Conservation (phyloP, 2,113 vertebrate genomes). For the Cyanoderma ruficeps region DNA sequence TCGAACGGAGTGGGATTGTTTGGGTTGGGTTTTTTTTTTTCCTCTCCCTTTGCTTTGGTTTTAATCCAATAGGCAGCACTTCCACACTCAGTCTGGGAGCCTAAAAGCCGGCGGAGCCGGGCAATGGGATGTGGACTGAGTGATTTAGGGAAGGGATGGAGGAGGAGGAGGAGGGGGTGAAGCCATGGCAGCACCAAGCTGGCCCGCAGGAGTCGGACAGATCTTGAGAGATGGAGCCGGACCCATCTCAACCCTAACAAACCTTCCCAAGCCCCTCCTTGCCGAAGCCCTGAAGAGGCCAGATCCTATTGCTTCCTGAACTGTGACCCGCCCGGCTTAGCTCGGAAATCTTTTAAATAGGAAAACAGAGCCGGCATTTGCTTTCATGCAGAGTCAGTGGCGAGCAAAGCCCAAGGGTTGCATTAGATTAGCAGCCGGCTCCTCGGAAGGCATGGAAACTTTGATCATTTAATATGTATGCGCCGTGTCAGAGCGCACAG, state of each 20-base stretch:
- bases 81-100: background rate
- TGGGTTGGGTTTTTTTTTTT: background rate
- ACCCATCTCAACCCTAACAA: background rate
- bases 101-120: background rate
- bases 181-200: background rate
- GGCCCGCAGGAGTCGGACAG: background rate
- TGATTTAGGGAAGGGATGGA: background rate
- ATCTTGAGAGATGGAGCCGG: background rate
- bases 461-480: background rate
- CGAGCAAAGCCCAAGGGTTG: conserved; percentile 46
- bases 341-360: conserved; percentile 25
- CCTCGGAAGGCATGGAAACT: background rate
- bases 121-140: background rate
- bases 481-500: background rate
- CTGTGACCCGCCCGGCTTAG: conserved; percentile 7
- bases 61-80: background rate
- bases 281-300: background rate
- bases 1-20: background rate
- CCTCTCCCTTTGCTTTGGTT: background rate
- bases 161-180: background rate
- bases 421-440: background rate
- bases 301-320: background rate
- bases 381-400: conserved; percentile 13
- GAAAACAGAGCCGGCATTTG: conserved; percentile 6
- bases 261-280: background rate